Conservation (phyloP, 2,113 vertebrate species). For the Antechinus flavipes region DNA sequence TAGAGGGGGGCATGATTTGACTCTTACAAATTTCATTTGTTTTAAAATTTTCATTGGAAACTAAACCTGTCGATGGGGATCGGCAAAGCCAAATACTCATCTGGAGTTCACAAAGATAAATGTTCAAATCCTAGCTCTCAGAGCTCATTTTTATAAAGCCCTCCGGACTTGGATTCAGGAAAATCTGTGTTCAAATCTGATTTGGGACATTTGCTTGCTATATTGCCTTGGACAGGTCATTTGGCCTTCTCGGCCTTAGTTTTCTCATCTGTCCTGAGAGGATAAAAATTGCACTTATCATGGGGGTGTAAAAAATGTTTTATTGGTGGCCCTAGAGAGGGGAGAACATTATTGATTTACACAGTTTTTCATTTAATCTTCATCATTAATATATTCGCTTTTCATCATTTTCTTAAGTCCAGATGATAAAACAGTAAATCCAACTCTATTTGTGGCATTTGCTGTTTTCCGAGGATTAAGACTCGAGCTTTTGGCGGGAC, state of each 20-base stretch:
- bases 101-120: background rate
- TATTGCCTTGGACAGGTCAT: background rate
- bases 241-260: background rate
- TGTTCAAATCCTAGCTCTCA: background rate
- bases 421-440: too few species aligned
- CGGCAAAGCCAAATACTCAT: background rate
- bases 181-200: background rate
- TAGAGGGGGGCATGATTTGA: too few species aligned
- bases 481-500: too few species aligned
- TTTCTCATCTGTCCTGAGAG: background rate
- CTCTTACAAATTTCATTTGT: background rate
- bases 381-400: too few species aligned
- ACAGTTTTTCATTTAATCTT: too few species aligned
- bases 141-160: too few species aligned
- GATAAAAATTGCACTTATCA: background rate
- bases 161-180: background rate
- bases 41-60: background rate
- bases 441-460: too few species aligned
- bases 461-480: too few species aligned
- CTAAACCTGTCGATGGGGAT: background rate
- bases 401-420: too few species aligned
- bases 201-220: background rate
- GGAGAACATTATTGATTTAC: too few species aligned
- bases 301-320: background rate
- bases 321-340: background rate